Base-by-base conservation (phyloP, 2,888 invertebrate genomes). In the Noctua fimbriata region DNA sequence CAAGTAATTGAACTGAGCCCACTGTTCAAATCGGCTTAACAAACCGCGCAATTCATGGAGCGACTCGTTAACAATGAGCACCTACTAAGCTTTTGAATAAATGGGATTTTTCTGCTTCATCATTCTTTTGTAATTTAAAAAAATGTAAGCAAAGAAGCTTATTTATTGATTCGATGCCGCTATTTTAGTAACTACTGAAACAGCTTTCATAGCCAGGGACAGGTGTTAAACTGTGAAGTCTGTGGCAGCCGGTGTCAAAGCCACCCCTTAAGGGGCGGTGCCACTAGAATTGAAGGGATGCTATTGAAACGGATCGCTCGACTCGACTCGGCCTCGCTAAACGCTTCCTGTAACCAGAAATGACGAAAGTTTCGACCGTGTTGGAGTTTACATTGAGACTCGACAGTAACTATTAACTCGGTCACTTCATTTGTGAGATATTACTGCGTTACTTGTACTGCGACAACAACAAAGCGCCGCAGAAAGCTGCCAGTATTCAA, bases 61-160 rank as follows among this genome's bases (percentile, higher is more conserved):
- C 84, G 86, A 77, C 80, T 82, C 83, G 77, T 86, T 84, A 79
- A 91, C 90, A 92, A 91, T 90, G 82, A 83, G 73, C 70, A 67
- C 83, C 65, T 75, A 69, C 72, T 72, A 82, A 89, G 85, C 88
- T 88, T 89, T 90, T 88, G 87, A 90, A 89, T 89, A 88, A 89
- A 88, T 87, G 80, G 79, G 67, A 49, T 75, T 47, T 85, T 84
- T 86, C 87, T 89, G 91, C 90, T 79, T 78, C 87, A 88, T 92
- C 91, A 92, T 84, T 76, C 88, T 90, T 84, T 80, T 83, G 82
- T 90, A 90, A 91, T 91, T 90, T 89, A 76, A 87, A 85, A 58
- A 84, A 87, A 79, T 75, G 69, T 80, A 87, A 79, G 79, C 71
- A 88, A 77, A 79, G 49, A 49, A 65, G 21, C 47, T 49, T 77